Evolutionary conservation across 2,888 invertebrate species (phyloP), one percentile per base, ranked within the genome.

Genomic region (Cepaea hortensis): DNA sequence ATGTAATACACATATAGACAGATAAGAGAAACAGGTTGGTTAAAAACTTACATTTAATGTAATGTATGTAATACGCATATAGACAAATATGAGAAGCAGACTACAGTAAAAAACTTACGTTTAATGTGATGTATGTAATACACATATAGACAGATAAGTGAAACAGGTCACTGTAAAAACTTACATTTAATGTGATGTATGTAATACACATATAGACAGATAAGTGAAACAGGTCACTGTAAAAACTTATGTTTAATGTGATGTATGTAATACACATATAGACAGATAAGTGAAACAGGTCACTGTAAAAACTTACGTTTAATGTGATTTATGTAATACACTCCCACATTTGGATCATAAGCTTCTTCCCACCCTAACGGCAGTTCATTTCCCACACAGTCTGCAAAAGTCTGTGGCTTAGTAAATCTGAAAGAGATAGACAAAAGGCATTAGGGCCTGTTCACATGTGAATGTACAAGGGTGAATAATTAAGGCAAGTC

Each of bases 341-440:
- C 96, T 91, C 99, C 98, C 94, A 98, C 97, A 95, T 97, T 97
- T 91, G 97, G 97, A 95, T 99, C 98, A 95, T 97, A 98, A 81
- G 97, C 97, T 96, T 98, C 98, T 95, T 99, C 98, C 99, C 99
- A 99, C 90, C 99, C 99, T 93, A 98, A 96, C 81, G 98, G 98
- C 94, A 99, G 95, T 95, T 99, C 98, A 96, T 98, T 98, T 93
- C 98, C 98, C 94, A 98, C 97, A 95, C 99, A 99, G 95, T 99
- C 99, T 92, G 98, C 98, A 95, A 99, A 99, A 88, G 97, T 97
- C 95, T 98, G 97, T 88, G 99, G 98, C 95, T 99, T 99, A 91
- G 98, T 98, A 94, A 97, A 97, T 96, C 98, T 99, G 96, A 83
- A 96, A 73, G 70, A 61, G 72, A 70, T 77, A 55, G 55, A 55